Base-by-base conservation (phyloP, 2,797 vertebrate genomes). In the Thaleichthys pacificus region DNA sequence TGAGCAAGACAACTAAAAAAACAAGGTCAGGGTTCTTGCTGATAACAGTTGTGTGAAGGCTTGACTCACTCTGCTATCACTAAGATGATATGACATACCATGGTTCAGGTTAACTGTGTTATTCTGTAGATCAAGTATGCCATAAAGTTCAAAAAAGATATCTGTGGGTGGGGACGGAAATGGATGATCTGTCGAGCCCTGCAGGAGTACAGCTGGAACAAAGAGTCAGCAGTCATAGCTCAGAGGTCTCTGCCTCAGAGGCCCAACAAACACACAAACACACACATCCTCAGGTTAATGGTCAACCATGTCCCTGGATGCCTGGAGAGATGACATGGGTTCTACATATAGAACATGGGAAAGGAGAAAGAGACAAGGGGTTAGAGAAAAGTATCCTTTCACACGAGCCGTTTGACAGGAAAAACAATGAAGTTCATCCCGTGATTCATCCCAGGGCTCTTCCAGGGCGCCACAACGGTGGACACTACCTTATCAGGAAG, bases 371-470 rank as follows among this genome's bases (percentile, higher is more conserved):
- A 61, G 70, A 80, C 76, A 82, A 82, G 78, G 83, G 85, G 83
- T 89, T 80, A 82, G 79, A 62, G 76, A 80, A 79, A 78, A 69
- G 64, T 58, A 15, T 42, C 22, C 69, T 77, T 86, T 89, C 83
- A 84, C 80, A 84, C 77, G 72, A 81, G 76, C 62, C 22, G 72
- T 68, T 30, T 82, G 87, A 88, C 87, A 82, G 81, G 61, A 71
- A 87, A 85, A 92, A 92, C 91, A 92, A 92, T 91, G 74, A 82
- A 63, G 89, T 90, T 91, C 87, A 89, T 72, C 32, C 84, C 11
- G 85, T 89, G 80, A 91, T 89, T 91, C 86, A 91, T 90, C 79
- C 78, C 21, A 0, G 75, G 80, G 82, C 82, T 83, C 86, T 87
- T 90, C 84, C 86, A 79, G 32, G 88, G 91, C 88, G 82, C 86